These are phyloP conservation scores for Cremastobaeus sp. DNA, from an alignment of 2,888 invertebrate species.

Conservation along the genomic window DNA sequence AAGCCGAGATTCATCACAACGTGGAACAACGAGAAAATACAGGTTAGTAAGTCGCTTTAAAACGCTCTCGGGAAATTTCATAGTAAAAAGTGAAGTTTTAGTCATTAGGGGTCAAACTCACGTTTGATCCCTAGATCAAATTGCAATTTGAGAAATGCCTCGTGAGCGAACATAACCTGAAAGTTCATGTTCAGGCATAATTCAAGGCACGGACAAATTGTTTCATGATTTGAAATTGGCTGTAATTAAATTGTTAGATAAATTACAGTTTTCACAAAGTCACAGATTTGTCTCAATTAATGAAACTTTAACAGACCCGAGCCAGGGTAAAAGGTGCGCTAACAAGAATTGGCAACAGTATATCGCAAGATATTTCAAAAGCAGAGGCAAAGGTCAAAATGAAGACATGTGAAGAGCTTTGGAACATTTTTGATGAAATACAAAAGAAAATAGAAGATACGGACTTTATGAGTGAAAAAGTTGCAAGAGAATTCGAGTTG, in stretches of 20 bases:
- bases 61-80: too few relatives aligned
- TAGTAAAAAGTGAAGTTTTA: too few relatives aligned
- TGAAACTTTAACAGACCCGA: not conserved
- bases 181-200: not conserved
- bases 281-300: not conserved
- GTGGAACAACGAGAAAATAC: not conserved
- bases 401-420: constrained; percentile 1
- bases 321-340: not conserved
- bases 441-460: not conserved
- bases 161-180: not conserved
- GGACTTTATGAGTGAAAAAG: not conserved
- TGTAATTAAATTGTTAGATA: too few relatives aligned
- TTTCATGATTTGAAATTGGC: too few relatives aligned
- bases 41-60: constrained; percentile 3
- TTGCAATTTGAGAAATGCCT: not conserved
- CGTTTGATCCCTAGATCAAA: not conserved
- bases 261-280: not conserved
- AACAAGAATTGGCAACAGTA: not conserved
- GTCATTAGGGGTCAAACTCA: too few relatives aligned
- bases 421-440: not conserved
- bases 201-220: not conserved
- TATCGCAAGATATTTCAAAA: not conserved
- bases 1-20: constrained; percentile 11
- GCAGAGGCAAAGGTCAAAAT: constrained; percentile 3
- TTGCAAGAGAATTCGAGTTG: not conserved